These are phyloP conservation scores for Oreocharis arfaki DNA, from an alignment of 2,113 vertebrate species.

Conservation along the genomic window DNA sequence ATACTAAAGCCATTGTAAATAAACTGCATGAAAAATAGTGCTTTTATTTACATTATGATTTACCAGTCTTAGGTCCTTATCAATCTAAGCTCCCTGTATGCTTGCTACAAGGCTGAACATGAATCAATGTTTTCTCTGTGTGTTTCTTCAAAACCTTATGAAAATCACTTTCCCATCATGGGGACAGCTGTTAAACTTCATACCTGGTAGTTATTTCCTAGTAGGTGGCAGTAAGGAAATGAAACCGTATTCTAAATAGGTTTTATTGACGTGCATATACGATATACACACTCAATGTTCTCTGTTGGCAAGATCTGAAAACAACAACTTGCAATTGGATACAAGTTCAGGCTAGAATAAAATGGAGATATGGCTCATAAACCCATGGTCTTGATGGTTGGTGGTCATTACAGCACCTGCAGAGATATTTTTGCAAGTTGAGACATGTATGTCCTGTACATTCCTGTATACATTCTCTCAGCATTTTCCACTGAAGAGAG, in stretches of 20 bases:
- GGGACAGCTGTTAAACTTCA: slow-evolving; percentile 47
- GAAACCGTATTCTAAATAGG: slow-evolving; percentile 38
- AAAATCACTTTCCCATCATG: slow-evolving; percentile 52
- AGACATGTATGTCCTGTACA: background rate
- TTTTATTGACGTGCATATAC: slow-evolving; percentile 23
- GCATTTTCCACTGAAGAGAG: background rate
- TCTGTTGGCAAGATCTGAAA: background rate
- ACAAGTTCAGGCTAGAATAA: background rate
- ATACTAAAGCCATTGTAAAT: slow-evolving; percentile 70
- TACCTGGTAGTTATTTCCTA: slow-evolving; percentile 24
- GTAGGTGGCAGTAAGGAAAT: slow-evolving; percentile 26
- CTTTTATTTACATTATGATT: slow-evolving; percentile 69
- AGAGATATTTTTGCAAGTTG: background rate
- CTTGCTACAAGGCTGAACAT: slow-evolving; percentile 27
- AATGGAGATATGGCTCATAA: slow-evolving; percentile 4
- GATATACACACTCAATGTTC: background rate
- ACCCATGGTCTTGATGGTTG: background rate
- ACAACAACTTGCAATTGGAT: background rate
- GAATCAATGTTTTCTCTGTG: slow-evolving; percentile 40
- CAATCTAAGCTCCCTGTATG: slow-evolving; percentile 50
- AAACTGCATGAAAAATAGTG: slow-evolving; percentile 66
- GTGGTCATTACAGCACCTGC: background rate
- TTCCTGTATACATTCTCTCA: background rate
- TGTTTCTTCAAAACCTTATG: slow-evolving; percentile 37
- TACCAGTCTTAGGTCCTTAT: slow-evolving; percentile 55